A percentile compares a stretch with the other conserved stretches of the same genome.
These are phyloP conservation scores for Camponotus vicinus DNA, from an alignment of 1,140 invertebrate genomes.

Conservation along the genomic window DNA sequence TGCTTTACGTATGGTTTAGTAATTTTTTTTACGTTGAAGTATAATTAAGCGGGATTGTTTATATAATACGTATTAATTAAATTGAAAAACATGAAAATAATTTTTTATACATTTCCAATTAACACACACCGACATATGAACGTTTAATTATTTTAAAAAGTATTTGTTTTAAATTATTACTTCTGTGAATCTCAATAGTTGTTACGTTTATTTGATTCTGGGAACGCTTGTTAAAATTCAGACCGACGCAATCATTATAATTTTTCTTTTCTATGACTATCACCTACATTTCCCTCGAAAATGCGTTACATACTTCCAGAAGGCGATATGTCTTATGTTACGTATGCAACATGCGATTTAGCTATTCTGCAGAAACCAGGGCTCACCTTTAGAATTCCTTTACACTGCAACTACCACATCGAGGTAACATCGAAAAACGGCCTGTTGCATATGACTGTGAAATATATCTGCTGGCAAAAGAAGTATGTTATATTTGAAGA, in stretches of 20 bases:
- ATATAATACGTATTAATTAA: neutral
- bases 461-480: conserved; percentile 48
- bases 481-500: conserved; percentile 48
- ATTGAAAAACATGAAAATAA: neutral
- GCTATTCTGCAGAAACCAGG: conserved; percentile 58
- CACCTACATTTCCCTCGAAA: conserved; percentile 23
- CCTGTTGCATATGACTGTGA: conserved; percentile 61
- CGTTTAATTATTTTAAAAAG: neutral
- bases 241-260: conserved; percentile 22
- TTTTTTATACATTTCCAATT: neutral
- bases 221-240: neutral
- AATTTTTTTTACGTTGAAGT: neutral
- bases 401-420: conserved; percentile 44
- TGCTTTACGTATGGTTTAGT: neutral
- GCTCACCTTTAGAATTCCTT: conserved; percentile 59
- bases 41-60: neutral
- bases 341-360: conserved; percentile 64
- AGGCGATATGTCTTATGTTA: conserved; percentile 54
- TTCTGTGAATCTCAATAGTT: neutral
- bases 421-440: conserved; percentile 61
- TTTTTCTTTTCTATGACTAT: conserved; percentile 31
- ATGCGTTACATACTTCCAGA: conserved; percentile 42
- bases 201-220: neutral
- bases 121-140: neutral
- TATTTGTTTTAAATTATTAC: neutral